These are phyloP conservation scores for Drosophila tristis DNA, from an alignment of 1,140 invertebrate species.

Conservation along the genomic window DNA sequence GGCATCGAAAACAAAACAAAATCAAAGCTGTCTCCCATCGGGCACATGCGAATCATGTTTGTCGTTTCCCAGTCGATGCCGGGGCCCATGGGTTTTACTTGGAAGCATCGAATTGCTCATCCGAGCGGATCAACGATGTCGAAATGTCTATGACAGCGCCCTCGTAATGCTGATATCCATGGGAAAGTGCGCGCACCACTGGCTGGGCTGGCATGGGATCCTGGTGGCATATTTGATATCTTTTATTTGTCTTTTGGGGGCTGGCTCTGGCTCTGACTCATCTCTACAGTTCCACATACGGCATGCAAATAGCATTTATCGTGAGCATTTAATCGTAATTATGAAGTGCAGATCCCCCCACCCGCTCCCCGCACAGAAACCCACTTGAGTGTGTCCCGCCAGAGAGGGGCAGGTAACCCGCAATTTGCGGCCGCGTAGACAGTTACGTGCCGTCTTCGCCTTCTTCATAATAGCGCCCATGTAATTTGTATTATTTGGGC, in stretches of 20 bases:
- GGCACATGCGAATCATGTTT: constrained; percentile 69
- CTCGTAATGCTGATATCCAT: constrained; percentile 75
- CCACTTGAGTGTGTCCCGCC: constrained; percentile 76
- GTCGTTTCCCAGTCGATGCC: constrained; percentile 35
- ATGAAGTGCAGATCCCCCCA: constrained; percentile 1
- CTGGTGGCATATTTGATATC: constrained; percentile 38
- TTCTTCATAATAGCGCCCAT: constrained; percentile 26
- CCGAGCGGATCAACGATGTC: constrained; percentile 67
- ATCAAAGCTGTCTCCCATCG: constrained; percentile 46
- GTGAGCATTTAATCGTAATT: constrained; percentile 34
- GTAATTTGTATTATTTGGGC: constrained; percentile 67
- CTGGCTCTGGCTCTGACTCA: constrained; percentile 23
- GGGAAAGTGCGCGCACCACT: constrained; percentile 49
- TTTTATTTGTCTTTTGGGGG: constrained; percentile 12
- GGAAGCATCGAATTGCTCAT: constrained; percentile 69
- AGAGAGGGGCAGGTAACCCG: constrained; percentile 53
- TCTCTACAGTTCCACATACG: constrained; percentile 34
- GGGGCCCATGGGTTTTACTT: constrained; percentile 56
- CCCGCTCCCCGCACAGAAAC: constrained; percentile 26
- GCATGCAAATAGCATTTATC: constrained; percentile 27
- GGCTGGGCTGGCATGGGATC: not conserved
- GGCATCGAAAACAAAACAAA: constrained; percentile 55
- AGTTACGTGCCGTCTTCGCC: constrained; percentile 13
- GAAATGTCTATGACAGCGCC: constrained; percentile 66
- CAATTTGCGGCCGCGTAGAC: constrained; percentile 60